Percentiles rank a stretch among this genome's conserved stretches.
phyloP scores from a whole-genome alignment of 2,888 invertebrate species.

The Syrphus vitripennis region DNA sequence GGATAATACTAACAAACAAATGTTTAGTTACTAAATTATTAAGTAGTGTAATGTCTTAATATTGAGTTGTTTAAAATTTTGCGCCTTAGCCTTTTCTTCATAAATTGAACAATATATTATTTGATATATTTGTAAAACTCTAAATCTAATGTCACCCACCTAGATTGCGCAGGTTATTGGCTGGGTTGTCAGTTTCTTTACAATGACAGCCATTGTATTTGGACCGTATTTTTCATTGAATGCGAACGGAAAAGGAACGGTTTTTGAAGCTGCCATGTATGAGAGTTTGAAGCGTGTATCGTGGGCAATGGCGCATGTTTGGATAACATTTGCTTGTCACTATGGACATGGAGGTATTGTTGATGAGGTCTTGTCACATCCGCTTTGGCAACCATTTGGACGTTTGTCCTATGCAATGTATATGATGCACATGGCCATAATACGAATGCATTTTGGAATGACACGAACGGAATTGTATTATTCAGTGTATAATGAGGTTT shows the following conservation, averaged over 20 bases:
- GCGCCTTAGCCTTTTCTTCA: no score
- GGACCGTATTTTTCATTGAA: conserved; percentile 34
- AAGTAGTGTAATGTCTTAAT: no score
- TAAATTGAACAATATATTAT: no score
- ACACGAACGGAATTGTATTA: conserved; percentile 38
- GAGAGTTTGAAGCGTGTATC: conserved; percentile 53
- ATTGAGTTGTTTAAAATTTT: no score
- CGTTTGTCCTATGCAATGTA: conserved; percentile 69
- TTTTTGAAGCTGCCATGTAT: conserved; percentile 60
- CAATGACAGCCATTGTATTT: conserved; percentile 51
- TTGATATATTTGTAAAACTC: no score
- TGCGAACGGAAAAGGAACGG: not conserved
- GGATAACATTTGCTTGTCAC: conserved; percentile 72
- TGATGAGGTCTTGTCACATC: conserved; percentile 61
- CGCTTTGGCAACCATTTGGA: conserved; percentile 68
- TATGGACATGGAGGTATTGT: conserved; percentile 68
- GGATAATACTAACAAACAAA: no score
- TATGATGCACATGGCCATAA: conserved; percentile 61
- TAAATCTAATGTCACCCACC: no score
- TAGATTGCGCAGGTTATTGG: conserved; percentile 16
- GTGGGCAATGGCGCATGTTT: conserved; percentile 64
- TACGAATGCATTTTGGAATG: conserved; percentile 35
- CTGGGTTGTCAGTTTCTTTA: conserved; percentile 45
- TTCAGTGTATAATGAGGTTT: conserved; percentile 51
- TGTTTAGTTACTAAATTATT: no score